Conservation (phyloP, 2,888 invertebrate genomes). For the Platycheirus rosarum region DNA sequence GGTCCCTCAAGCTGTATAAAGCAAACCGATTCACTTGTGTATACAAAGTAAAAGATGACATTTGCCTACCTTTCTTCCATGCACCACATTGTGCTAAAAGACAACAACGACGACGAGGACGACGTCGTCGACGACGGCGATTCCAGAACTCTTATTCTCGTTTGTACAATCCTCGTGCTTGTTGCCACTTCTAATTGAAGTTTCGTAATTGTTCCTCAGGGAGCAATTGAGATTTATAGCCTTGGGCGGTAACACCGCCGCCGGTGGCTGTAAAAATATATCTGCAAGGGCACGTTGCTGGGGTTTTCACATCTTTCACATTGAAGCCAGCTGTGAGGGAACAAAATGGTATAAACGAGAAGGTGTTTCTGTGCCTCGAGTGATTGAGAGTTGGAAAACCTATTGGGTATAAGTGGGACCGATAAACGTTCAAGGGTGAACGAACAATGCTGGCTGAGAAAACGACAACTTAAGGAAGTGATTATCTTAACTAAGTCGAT, state of each 20-base stretch:
- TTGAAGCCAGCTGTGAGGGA: conserved; percentile 1
- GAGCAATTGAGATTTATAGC: conserved; percentile 75
- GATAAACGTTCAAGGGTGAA: conserved; percentile 31
- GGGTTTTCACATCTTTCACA: conserved; percentile 42
- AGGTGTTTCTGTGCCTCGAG: conserved; percentile 47
- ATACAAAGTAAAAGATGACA: conserved; percentile 69
- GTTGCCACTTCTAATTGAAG: conserved; percentile 75
- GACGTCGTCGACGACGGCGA: too few species aligned
- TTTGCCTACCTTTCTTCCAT: conserved; percentile 54
- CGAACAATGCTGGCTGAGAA: conserved; percentile 1
- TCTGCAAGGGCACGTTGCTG: conserved; percentile 21
- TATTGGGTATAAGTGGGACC: conserved; percentile 49
- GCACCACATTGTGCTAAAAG: not conserved
- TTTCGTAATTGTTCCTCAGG: conserved; percentile 75
- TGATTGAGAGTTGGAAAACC: conserved; percentile 42
- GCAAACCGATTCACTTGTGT: conserved; percentile 50
- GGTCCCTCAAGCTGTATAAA: conserved; percentile 23
- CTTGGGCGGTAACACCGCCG: conserved; percentile 32
- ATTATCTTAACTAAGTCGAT: conserved; percentile 34
- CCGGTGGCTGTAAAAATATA: conserved; percentile 25
- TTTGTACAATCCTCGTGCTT: conserved; percentile 36
- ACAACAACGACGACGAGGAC: not conserved
- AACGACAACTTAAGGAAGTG: conserved; percentile 26
- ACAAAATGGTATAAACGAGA: conserved; percentile 14
- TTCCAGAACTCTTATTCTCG: too few species aligned